Evolutionary conservation across 2,113 vertebrate genomes (phyloP).

Genomic region (Etheostoma spectabile): DNA sequence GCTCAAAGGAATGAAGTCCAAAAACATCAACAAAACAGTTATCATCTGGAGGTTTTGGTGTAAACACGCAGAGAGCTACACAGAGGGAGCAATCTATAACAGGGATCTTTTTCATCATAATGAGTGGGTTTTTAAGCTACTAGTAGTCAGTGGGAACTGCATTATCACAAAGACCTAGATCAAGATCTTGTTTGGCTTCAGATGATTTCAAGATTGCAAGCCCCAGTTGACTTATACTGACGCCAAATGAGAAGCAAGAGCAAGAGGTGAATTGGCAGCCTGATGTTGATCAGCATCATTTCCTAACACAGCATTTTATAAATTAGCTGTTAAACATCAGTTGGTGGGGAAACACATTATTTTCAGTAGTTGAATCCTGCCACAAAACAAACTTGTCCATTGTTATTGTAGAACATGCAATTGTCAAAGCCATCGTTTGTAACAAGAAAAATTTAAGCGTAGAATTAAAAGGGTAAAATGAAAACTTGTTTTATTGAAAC

Average conservation of each 20-base stretch:
- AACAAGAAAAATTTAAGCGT: neutral
- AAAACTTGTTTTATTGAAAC: neutral
- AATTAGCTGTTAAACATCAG: neutral
- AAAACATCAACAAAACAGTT: constrained; percentile 44
- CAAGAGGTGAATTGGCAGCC: neutral
- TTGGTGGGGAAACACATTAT: neutral
- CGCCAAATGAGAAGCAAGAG: neutral
- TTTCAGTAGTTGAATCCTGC: neutral
- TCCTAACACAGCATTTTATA: neutral
- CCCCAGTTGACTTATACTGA: neutral
- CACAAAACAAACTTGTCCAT: neutral
- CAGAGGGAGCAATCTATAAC: constrained; percentile 20
- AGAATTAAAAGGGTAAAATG: neutral
- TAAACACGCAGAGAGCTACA: constrained; percentile 42
- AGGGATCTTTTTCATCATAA: constrained; percentile 38
- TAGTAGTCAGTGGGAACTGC: neutral
- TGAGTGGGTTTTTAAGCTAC: constrained; percentile 10
- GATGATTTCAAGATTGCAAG: constrained; percentile 7
- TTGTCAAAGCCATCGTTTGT: neutral
- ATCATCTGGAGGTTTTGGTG: constrained; percentile 29
- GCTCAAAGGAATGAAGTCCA: constrained; percentile 14
- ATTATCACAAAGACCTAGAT: constrained; percentile 10
- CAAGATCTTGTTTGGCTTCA: constrained; percentile 6
- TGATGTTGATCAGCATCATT: neutral
- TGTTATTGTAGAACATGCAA: neutral